Conservation (phyloP, 2,888 invertebrate species). For the Eubasilissa splendida region DNA sequence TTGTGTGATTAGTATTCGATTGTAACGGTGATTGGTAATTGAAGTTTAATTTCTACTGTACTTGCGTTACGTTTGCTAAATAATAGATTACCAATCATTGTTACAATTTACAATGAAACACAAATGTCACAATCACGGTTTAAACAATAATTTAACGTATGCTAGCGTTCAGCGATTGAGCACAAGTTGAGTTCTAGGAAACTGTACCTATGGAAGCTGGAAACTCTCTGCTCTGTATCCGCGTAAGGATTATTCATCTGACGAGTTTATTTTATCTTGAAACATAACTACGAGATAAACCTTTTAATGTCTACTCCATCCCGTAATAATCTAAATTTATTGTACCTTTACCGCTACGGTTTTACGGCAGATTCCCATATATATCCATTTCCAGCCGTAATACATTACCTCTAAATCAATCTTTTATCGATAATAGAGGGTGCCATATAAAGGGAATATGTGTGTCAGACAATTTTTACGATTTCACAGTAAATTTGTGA, state of each 20-base stretch:
- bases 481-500: conserved; percentile 50
- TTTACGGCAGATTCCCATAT: conserved; percentile 13
- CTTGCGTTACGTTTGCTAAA: too few relatives aligned
- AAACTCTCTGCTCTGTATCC: too few relatives aligned
- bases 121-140: too few relatives aligned
- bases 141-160: too few relatives aligned
- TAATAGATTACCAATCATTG: too few relatives aligned
- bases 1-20: too few relatives aligned
- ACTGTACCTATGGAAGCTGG: too few relatives aligned
- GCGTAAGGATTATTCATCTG: background rate
- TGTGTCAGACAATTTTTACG: conserved; percentile 51
- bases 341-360: conserved; percentile 41
- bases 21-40: too few relatives aligned
- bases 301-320: conserved; percentile 8
- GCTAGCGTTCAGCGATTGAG: too few relatives aligned
- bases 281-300: conserved; percentile 32
- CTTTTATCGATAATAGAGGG: conserved; percentile 45
- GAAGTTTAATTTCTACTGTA: too few relatives aligned
- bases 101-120: too few relatives aligned
- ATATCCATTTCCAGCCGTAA: conserved; percentile 45
- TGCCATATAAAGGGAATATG: conserved; percentile 44
- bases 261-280: conserved; percentile 18
- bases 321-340: conserved; percentile 45
- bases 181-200: too few relatives aligned
- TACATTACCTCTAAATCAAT: conserved; percentile 48